These are phyloP conservation scores for Cephus nigrinus DNA, from an alignment of 2,888 invertebrate genomes.

Conservation along the genomic window DNA sequence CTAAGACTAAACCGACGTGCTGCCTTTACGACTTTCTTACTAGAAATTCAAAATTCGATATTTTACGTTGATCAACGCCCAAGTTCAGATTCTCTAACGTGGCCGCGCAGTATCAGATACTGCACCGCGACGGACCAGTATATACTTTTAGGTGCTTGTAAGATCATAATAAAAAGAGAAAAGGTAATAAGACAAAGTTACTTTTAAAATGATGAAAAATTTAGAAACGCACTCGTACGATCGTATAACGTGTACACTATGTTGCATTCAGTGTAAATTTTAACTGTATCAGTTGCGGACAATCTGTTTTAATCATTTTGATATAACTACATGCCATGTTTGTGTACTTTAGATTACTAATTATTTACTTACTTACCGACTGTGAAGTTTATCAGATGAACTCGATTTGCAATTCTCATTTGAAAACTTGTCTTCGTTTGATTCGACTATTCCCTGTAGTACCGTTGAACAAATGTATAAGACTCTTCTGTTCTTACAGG, in stretches of 20 bases:
- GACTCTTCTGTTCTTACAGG: not conserved
- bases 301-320: not conserved
- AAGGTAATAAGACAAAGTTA: not conserved
- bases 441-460: not conserved
- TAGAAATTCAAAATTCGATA: constrained; percentile 28
- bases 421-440: not conserved
- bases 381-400: not conserved
- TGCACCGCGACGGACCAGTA: not conserved
- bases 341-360: not conserved
- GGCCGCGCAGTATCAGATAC: not conserved
- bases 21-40: constrained; percentile 42
- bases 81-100: constrained; percentile 40
- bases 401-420: not conserved
- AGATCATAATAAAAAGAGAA: not conserved
- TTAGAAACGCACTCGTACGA: not conserved
- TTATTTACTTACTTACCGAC: not conserved
- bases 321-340: not conserved
- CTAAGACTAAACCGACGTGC: constrained; percentile 42
- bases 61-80: constrained; percentile 36
- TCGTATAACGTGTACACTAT: not conserved
- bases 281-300: not conserved
- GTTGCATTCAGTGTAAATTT: not conserved
- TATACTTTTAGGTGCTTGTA: not conserved
- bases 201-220: not conserved
- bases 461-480: not conserved